Base-by-base conservation (phyloP, 92 coral and sea anemone genomes). In the Plumapathes pennacea region DNA sequence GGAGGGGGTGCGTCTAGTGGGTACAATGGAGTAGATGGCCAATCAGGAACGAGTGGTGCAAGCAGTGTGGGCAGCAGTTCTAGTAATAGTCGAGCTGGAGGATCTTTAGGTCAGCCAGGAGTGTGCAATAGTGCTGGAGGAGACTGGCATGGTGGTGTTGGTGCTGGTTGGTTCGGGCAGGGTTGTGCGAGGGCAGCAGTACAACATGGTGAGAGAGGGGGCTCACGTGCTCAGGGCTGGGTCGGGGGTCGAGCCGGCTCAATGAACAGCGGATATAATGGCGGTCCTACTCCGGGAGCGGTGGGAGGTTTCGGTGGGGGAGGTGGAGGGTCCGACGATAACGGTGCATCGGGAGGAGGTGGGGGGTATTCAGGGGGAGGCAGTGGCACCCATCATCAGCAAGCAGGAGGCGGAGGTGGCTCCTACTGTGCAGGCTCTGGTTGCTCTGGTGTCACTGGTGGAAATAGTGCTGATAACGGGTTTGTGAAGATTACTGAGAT, bases 331-430 rank as follows among this genome's bases (percentile, higher is more conserved):
- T 36, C 80, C 28, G 70, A 80, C 19, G 87, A 64, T 43, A 80
- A 80, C 18, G 86, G 86, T 20, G 86, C 81, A 27, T 80, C 86
- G 9, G 86, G 81, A 10, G 80, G 80, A 32, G 80, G 72, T 10
- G 80, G 80, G 4, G 86, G 86, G 20, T 72, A 79, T 34, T 79
- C 81, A 18, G 86, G 86, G 25, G 86, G 86, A 38, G 86, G 86
- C 11, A 80, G 81, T 32, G 83, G 83, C 47, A 67, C 41, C 20
- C 62, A 71, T 17, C 2, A 1, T 0, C 18, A 38, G 3, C 86
- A 79, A 46, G 86, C 86, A 27, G 86, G 86, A 31, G 86, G 86
- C 56, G 86, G 86, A 45, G 79, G 80, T 28, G 80, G 79, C 12
- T 71, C 85, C 45, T 71, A 62, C 23, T 71, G 80, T 10, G 17